Percentiles rank a stretch among this genome's conserved stretches.
phyloP scores from a whole-genome alignment of 2,888 invertebrate genomes.

The Oscheius sp. region DNA sequence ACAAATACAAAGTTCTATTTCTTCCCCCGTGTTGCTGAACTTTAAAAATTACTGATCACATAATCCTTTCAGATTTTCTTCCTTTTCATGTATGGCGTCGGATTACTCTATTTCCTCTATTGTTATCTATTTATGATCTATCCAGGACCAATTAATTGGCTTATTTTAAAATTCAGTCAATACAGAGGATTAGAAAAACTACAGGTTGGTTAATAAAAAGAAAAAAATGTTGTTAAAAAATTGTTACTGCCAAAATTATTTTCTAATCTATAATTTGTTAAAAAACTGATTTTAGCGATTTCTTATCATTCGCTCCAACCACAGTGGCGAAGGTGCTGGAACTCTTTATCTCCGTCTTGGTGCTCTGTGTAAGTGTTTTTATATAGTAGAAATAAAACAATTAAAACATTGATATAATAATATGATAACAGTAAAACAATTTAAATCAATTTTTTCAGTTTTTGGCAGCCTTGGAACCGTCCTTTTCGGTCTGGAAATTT shows the following conservation, averaged over 20 bases:
- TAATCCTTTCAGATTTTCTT: constrained; percentile 60
- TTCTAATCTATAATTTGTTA: no score
- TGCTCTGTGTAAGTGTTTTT: constrained; percentile 57
- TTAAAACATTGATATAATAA: not conserved
- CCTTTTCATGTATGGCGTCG: constrained; percentile 65
- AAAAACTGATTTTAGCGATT: constrained; percentile 51
- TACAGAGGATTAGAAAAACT: not conserved
- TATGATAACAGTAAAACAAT: not conserved
- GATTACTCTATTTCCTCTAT: constrained; percentile 61
- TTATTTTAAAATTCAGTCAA: constrained; percentile 20
- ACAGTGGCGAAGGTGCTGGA: constrained; percentile 64
- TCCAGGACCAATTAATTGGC: constrained; percentile 55
- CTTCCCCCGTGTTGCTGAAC: not conserved
- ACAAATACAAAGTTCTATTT: not conserved
- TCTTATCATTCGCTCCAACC: constrained; percentile 49
- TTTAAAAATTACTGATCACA: not conserved
- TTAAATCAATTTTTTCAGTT: constrained; percentile 46
- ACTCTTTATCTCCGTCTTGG: constrained; percentile 66
- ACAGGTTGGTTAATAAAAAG: constrained; percentile 6
- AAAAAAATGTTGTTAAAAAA: not conserved
- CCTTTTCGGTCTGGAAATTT: constrained; percentile 66
- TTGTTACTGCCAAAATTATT: no score
- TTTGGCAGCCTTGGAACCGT: constrained; percentile 68
- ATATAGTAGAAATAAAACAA: not conserved
- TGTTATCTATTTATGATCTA: constrained; percentile 66